Percentiles rank a stretch among this genome's conserved stretches.
Evolutionary conservation across 2,797 vertebrate genomes (phyloP).

Genomic region (Aratinga solstitialis): DNA sequence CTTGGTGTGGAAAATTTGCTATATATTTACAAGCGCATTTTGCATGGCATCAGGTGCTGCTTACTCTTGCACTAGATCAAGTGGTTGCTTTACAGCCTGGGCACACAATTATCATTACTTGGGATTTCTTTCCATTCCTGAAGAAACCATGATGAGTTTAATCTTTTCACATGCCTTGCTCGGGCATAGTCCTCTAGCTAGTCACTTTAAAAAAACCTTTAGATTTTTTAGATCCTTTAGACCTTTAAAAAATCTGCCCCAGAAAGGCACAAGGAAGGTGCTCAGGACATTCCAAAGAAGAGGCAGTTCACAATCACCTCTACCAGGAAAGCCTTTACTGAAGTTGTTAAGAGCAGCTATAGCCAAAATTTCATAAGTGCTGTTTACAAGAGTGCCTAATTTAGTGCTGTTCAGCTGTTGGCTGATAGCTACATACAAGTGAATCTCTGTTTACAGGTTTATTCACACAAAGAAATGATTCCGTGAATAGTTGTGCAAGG

Average conservation of each 20-base stretch:
- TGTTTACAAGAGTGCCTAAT: background rate
- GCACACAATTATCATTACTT: background rate
- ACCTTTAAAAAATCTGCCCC: background rate
- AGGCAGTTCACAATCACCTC: background rate
- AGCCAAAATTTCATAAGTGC: background rate
- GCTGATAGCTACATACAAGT: background rate
- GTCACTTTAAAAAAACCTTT: background rate
- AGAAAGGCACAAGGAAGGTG: background rate
- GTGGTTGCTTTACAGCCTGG: background rate
- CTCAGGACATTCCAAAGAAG: background rate
- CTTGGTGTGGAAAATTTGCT: background rate
- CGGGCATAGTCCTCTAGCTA: background rate
- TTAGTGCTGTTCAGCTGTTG: background rate
- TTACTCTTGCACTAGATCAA: rapidly evolving
- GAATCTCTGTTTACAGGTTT: background rate
- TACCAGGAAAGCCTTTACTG: background rate
- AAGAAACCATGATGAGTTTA: background rate
- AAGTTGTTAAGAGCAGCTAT: background rate
- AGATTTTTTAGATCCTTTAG: background rate
- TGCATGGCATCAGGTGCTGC: background rate
- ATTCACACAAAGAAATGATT: background rate
- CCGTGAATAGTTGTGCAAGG: background rate
- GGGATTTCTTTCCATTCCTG: background rate
- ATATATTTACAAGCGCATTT: background rate
- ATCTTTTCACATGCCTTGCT: background rate